Evolutionary conservation across 2,113 vertebrate genomes (phyloP).

Genomic region (Bufo gargarizans): DNA sequence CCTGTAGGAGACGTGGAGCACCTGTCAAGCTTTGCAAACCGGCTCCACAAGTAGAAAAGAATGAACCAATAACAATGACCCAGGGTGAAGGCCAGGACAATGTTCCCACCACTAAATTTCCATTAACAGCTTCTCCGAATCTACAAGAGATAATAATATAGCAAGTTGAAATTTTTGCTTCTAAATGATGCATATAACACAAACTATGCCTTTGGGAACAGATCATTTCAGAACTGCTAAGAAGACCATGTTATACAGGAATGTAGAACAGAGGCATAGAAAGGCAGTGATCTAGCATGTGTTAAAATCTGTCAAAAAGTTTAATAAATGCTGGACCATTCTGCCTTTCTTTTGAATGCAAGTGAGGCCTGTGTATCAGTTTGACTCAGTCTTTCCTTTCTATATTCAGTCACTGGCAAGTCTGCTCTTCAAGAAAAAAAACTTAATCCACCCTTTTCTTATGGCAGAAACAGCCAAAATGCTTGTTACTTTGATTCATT

Average conservation of each 20-base stretch:
- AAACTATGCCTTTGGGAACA: not conserved
- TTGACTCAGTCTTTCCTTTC: no score
- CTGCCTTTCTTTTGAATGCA: no score
- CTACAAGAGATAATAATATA: constrained; percentile 65
- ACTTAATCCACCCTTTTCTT: no score
- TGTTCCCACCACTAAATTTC: constrained; percentile 94
- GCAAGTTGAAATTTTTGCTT: not conserved
- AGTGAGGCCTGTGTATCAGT: no score
- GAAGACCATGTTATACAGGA: not conserved
- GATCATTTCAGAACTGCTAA: not conserved
- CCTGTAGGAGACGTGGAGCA: constrained; percentile 92
- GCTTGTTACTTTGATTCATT: no score
- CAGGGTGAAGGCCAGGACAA: constrained; percentile 94
- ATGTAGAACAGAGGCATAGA: not conserved
- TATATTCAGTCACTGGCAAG: no score
- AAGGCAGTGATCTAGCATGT: no score
- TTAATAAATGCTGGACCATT: no score
- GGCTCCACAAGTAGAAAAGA: constrained; percentile 96
- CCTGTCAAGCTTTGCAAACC: constrained; percentile 95
- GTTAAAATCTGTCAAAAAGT: no score
- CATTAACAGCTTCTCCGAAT: constrained; percentile 93
- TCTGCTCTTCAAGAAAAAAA: no score
- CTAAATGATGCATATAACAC: not conserved
- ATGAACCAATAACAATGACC: constrained; percentile 97
- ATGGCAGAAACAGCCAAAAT: no score